Evolutionary conservation across 2,113 vertebrate species (phyloP).

Genomic region (Lepidothrix coronata): DNA sequence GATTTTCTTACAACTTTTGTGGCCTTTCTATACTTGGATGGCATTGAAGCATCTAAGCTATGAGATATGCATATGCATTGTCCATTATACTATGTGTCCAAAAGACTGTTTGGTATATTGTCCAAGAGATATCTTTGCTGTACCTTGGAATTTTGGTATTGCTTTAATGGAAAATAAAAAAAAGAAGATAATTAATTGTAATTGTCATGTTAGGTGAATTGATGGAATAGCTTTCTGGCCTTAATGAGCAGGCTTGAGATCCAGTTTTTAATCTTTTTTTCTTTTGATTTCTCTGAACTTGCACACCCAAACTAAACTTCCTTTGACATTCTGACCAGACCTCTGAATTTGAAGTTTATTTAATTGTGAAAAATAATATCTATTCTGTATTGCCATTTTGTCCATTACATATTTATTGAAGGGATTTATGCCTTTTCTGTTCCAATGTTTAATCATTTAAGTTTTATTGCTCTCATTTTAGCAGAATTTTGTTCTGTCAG

Average conservation of each 20-base stretch:
- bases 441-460: background rate
- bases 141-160: background rate
- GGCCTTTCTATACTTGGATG: background rate
- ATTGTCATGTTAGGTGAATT: background rate
- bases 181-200: background rate
- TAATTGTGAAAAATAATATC: background rate
- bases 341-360: background rate
- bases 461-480: slow-evolving; percentile 47
- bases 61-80: background rate
- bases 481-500: background rate
- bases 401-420: background rate
- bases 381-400: background rate
- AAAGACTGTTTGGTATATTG: background rate
- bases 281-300: background rate
- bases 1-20: background rate
- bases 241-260: background rate
- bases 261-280: background rate
- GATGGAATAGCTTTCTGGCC: background rate
- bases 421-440: background rate
- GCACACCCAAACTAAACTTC: background rate
- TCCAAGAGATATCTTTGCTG: background rate
- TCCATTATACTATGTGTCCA: background rate
- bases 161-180: background rate
- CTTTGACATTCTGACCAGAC: background rate
- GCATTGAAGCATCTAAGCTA: background rate